Base-by-base conservation (phyloP, 2,888 invertebrate species). In the Nomada ferruginata region DNA sequence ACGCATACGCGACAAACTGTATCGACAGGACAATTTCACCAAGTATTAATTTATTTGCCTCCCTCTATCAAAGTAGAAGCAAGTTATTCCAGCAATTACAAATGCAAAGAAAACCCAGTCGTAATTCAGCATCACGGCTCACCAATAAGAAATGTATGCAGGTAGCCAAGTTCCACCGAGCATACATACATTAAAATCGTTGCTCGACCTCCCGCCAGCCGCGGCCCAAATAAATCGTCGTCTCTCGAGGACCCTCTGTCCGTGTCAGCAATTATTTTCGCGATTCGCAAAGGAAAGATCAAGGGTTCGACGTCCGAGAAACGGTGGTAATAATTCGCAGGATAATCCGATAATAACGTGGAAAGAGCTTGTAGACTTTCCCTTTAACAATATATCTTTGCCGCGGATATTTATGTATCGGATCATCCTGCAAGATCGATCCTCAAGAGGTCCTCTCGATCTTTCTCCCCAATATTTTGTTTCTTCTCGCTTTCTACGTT, bases 261-360 rank as follows among this genome's bases (percentile, higher is more conserved):
- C 20, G 26, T 57, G 44, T 76, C 63, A 64, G 23, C 73, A 72
- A 78, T 81, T 81, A 81, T 81, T 78, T 73, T 69, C 68, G 18
- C 52, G 66, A 76, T 57, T 79, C 55, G 64, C 47, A 53, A 52
- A 65, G 44, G 70, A 65, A 47, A 60, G 72, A 63, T 69, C 61
- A 52, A 68, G 64, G 64, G 64, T 73, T 69, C 73, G 72, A 60
- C 57, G 78, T 26, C 59, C 55, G 53, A 65, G 26, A 13, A 47
- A 60, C 42, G 20, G 55, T 50, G 76, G 73, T 64, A 81, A 83
- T 77, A 81, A 83, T 74, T 81, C 74, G 66, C 26, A 15, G 77
- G 77, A 77, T 83, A 81, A 83, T 83, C 81, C 77, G 72, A 77
- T 69, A 81, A 72, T 72, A 76, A 81, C 53, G 71, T 52, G 64